Base-by-base conservation (phyloP, 2,113 vertebrate genomes). In the Toxotes jaculatrix region DNA sequence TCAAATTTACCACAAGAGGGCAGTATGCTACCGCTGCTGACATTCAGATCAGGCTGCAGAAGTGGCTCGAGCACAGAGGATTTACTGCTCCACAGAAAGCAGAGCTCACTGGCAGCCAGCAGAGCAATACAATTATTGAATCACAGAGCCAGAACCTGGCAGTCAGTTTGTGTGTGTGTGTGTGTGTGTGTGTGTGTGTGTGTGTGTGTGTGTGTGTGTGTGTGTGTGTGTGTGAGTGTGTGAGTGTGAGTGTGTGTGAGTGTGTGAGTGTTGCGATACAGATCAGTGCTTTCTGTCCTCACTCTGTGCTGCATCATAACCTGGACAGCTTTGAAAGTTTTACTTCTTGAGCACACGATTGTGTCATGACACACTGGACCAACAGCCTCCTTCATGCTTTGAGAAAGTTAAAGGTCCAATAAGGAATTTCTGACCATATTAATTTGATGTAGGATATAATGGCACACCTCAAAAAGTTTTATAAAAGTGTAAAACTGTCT, bases 271-370 rank as follows among this genome's bases (percentile, higher is more conserved):
- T n/a, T n/a, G n/a, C n/a, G 32, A 40, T 17, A 67, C 53, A 82
- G 59, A 76, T 88, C 36, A 51, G 31, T 49, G 95, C 67, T 89
- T 93, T 74, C 93, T 0, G 73, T 92, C 60, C 95, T 95, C 89
- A 95, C 88, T 88, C 92, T 90, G 85, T 94, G 60, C 49, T 77
- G 73, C 43, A 47, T 83, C 76, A 49, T 81, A 73, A 84, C 81
- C 73, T 83, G 69, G 40, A 55, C 93, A n/a, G n/a, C n/a, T n/a
- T n/a, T n/a, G n/a, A n/a, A n/a, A 42, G 80, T 7, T 95, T 66
- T 93, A 94, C 80, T 92, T 94, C 86, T 43, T 94, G 0, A 93
- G 92, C 0, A 92, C 91, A 21, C 92, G 86, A 91, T 5, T 88
- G 2, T 83, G 94, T 66, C 90, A 89, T 0, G 93, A 94, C 76